Evolutionary conservation across 2,113 vertebrate species (phyloP).

Genomic region (Gnathonemus longibarbis): DNA sequence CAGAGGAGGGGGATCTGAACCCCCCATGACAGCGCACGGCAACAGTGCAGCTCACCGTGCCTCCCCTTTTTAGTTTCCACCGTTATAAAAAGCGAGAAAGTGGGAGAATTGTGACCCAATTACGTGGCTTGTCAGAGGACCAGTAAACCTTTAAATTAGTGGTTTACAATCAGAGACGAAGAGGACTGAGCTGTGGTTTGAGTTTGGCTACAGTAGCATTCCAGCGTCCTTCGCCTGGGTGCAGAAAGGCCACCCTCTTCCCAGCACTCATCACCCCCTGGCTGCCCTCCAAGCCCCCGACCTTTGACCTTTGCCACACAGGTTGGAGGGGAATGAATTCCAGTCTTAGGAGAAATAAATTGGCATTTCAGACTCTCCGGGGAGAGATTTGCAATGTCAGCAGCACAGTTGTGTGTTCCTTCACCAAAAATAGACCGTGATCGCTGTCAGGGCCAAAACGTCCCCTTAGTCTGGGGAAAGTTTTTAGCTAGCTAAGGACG

Average conservation of each 20-base stretch:
- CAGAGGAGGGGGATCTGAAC: neutral
- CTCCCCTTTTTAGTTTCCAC: neutral
- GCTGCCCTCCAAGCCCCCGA: neutral
- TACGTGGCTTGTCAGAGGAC: neutral
- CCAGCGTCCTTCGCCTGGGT: neutral
- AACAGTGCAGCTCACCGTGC: neutral
- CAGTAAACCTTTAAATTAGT: neutral
- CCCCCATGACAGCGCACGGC: neutral
- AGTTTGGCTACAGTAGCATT: neutral
- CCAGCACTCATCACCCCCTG: neutral
- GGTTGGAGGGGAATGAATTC: neutral
- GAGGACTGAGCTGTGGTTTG: neutral
- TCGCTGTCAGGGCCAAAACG: neutral
- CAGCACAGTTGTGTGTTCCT: neutral
- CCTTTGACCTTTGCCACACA: neutral
- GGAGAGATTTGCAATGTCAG: neutral
- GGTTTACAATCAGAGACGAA: neutral
- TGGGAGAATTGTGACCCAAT: neutral
- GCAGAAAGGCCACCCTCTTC: constrained; percentile 4
- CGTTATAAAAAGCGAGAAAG: neutral
- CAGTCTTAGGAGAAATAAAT: neutral
- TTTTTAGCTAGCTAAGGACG: neutral
- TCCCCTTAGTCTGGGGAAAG: neutral
- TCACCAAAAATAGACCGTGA: neutral
- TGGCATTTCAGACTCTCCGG: neutral